These are phyloP conservation scores for Catharus bicknelli DNA, from an alignment of 2,113 vertebrate species.

Conservation along the genomic window DNA sequence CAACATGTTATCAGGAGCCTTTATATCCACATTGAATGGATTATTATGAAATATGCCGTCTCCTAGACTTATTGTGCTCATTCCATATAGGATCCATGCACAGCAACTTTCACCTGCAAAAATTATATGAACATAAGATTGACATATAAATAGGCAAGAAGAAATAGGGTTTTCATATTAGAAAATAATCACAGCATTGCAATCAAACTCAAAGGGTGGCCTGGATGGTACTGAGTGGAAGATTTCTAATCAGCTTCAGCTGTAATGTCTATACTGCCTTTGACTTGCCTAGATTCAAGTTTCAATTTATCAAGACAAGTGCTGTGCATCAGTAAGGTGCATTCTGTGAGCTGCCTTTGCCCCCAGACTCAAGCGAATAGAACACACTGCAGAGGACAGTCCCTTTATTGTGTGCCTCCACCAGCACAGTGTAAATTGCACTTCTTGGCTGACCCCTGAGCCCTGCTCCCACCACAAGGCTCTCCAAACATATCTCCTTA, in stretches of 20 bases:
- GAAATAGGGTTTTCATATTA: background rate
- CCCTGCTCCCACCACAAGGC: rapidly evolving
- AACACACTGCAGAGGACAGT: background rate
- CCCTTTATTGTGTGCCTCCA: background rate
- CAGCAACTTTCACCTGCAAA: background rate
- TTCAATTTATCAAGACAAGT: background rate
- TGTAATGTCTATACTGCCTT: background rate
- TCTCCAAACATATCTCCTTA: background rate
- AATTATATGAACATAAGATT: background rate
- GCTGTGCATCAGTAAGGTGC: background rate
- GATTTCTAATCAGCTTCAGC: background rate
- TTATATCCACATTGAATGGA: background rate
- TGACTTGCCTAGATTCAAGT: background rate
- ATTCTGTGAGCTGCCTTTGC: background rate
- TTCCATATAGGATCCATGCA: background rate
- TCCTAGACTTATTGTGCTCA: background rate
- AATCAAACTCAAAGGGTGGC: background rate
- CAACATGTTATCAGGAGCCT: background rate
- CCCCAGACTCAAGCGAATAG: background rate
- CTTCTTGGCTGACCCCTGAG: too few relatives aligned
- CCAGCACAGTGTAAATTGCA: rapidly evolving
- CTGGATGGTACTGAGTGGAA: background rate
- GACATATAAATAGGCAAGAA: background rate
- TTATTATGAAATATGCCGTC: background rate
- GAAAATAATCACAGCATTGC: background rate